A percentile compares a stretch with the other conserved stretches of the same genome.
Evolutionary conservation across 2,113 vertebrate genomes (phyloP).

Genomic region (Corythaixoides concolor): DNA sequence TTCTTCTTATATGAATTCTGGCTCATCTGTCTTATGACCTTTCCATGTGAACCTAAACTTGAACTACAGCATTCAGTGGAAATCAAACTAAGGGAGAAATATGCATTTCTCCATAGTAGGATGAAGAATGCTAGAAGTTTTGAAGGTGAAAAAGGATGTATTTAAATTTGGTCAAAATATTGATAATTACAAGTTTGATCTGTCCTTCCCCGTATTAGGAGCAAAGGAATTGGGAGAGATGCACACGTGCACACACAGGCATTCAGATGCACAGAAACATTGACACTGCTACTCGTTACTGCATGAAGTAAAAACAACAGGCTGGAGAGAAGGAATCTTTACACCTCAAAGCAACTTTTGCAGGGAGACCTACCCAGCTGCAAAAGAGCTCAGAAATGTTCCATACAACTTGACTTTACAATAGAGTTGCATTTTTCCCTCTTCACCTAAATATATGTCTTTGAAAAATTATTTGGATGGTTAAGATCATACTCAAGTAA

Average conservation of each 20-base stretch:
- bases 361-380: neutral
- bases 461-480: neutral
- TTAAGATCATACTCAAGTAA: neutral
- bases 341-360: neutral
- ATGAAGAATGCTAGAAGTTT: neutral
- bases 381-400: neutral
- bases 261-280: neutral
- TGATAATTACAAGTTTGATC: neutral
- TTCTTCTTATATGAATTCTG: neutral
- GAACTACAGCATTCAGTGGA: neutral
- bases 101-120: neutral
- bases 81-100: neutral
- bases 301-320: neutral
- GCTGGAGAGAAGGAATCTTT: neutral
- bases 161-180: neutral
- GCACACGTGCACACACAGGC: too few species aligned
- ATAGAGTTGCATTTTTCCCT: neutral
- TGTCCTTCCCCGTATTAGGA: neutral
- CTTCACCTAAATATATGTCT: neutral
- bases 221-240: neutral
- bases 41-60: neutral
- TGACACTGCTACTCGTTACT: neutral
- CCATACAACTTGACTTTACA: neutral
- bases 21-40: neutral
- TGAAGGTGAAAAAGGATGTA: neutral